Base-by-base conservation (phyloP, 2,888 invertebrate species). In the Tenthredo livida region DNA sequence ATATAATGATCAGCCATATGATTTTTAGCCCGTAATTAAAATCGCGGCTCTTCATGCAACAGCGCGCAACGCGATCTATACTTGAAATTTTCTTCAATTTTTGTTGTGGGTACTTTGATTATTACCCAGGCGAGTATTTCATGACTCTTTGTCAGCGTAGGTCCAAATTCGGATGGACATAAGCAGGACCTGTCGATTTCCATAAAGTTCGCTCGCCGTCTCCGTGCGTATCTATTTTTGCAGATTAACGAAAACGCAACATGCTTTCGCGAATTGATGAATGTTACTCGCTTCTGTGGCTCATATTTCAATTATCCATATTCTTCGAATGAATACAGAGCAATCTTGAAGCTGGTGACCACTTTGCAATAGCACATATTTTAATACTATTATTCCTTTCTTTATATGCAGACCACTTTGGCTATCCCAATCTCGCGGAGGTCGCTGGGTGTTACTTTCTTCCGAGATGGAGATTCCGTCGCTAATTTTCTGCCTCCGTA, bases 401-500 rank as follows among this genome's bases (percentile, higher is more conserved):
- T 67, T 21, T 43, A 9, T 40, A 43, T 43, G 72, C 72, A 43
- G 72, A 73, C 72, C 29, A 50, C 37, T 9, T 50, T n/a, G 33
- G 33, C 40, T 25, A 61, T n/a, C 61, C 21, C 17, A 61, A 40
- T 33, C 25, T 58, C 37, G 58, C n/a, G 21, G 29, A 58, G 29
- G 80, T 80, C 33, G 25, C 58, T 5, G 80, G 80, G 58, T 33
- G 33, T 80, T 37, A 25, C 40, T 37, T 25, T 21, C 58, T 61
- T 61, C 21, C 33, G 58, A 78, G 37, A 78, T 78, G 58, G 21
- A 78, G 78, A 78, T 78, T 78, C 61, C 58, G 37, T 78, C 78
- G 58, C 40, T 78, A 58, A 58, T 85, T 78, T 85, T 85, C 78
- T 43, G 78, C 67, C 80, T 78, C 21, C 80, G 47, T 67, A 54